A percentile compares a stretch with the other conserved stretches of the same genome.
These are phyloP conservation scores for Coluber constrictor DNA, from an alignment of 2,797 vertebrate genomes.

Conservation along the genomic window DNA sequence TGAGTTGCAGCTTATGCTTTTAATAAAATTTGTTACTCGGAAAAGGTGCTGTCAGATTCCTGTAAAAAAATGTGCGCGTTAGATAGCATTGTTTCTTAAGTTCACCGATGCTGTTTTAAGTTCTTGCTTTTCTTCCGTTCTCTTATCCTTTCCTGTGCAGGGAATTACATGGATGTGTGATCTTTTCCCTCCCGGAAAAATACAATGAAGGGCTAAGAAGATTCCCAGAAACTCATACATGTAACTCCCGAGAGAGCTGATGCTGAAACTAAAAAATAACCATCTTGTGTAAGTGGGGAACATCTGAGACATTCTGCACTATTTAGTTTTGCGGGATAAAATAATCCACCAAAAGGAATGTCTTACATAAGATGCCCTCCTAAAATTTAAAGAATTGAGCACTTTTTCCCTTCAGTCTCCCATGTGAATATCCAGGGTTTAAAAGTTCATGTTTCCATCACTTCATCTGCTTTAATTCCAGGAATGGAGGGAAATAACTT, in stretches of 20 bases:
- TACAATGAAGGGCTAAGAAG: conserved; percentile 18
- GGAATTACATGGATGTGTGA: background rate
- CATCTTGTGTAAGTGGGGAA: background rate
- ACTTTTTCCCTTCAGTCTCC: background rate
- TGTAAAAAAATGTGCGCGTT: background rate
- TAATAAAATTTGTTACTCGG: background rate
- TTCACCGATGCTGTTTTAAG: background rate
- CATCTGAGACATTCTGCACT: background rate
- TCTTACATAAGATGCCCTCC: background rate
- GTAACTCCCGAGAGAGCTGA: background rate
- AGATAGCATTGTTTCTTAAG: background rate
- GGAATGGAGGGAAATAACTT: too few relatives aligned
- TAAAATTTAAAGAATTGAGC: background rate
- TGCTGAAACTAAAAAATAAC: conserved; percentile 13
- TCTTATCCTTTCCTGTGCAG: background rate
- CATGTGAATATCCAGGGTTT: background rate
- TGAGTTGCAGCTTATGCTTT: background rate
- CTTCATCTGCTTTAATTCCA: background rate
- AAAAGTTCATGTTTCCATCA: background rate
- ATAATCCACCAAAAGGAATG: background rate
- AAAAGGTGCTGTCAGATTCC: background rate
- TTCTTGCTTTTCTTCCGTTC: background rate
- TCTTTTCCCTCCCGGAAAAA: background rate
- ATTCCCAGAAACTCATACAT: background rate
- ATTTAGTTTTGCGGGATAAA: background rate